Evolutionary conservation across 2,113 vertebrate genomes (phyloP).

Genomic region (Gasterosteus nipponicus): DNA sequence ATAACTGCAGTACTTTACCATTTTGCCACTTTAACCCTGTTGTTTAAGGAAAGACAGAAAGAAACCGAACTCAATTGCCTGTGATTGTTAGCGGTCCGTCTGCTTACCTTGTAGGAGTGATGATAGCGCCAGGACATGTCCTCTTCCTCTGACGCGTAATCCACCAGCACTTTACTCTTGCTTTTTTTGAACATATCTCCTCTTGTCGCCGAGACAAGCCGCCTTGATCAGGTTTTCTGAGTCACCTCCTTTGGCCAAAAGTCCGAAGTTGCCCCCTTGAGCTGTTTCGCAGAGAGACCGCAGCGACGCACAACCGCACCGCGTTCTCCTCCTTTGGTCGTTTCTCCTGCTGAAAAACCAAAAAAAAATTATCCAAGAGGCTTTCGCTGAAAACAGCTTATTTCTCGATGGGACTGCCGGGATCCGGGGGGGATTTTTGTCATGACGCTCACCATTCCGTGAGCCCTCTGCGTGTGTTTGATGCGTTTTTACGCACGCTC

Average conservation of each 20-base stretch:
- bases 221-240: slow-evolving; percentile 3
- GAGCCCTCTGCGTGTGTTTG: slow-evolving; percentile 34
- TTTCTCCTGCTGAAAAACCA: slow-evolving; percentile 18
- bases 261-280: not conserved
- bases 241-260: not conserved
- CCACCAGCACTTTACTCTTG: slow-evolving; percentile 84
- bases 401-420: slow-evolving; percentile 37
- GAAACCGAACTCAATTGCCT: not conserved
- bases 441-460: slow-evolving; percentile 29
- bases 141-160: slow-evolving; percentile 83
- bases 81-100: not conserved
- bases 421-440: not conserved
- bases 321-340: slow-evolving; percentile 16
- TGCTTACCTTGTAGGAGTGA: slow-evolving; percentile 80
- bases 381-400: slow-evolving; percentile 22
- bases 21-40: not conserved
- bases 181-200: slow-evolving; percentile 82
- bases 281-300: slow-evolving; percentile 14
- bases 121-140: slow-evolving; percentile 82
- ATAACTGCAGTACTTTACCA: not conserved
- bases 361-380: not conserved
- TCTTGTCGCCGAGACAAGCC: slow-evolving; percentile 9
- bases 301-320: slow-evolving; percentile 42
- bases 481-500: slow-evolving; percentile 59
- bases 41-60: not conserved